Percentiles rank a stretch among this genome's conserved stretches.
Conservation (phyloP, 2,113 vertebrate species). For the Lepus europaeus region DNA sequence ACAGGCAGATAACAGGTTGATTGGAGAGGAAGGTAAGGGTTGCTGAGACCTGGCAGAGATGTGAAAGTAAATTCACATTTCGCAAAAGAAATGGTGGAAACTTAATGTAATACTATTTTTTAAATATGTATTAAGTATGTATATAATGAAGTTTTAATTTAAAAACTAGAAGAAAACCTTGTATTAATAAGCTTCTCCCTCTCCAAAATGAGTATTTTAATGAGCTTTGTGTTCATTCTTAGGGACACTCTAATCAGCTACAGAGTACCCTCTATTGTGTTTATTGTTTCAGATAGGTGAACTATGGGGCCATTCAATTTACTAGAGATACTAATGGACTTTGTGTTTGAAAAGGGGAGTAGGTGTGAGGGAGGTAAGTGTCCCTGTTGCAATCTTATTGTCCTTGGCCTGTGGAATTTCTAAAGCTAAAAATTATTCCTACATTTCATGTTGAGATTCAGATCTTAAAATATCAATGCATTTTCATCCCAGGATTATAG, state of each 20-base stretch:
- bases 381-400: not conserved
- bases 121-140: not conserved
- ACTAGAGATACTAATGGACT: not conserved
- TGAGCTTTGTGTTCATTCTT: not conserved
- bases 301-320: conserved; percentile 6
- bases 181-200: not conserved
- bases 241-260: not conserved
- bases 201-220: not conserved
- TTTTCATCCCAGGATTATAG: not conserved
- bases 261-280: not conserved
- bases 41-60: not conserved
- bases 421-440: not conserved
- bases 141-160: conserved; percentile 27
- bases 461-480: not conserved
- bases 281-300: not conserved
- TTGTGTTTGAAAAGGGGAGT: not conserved
- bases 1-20: not conserved
- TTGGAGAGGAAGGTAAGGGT: no score
- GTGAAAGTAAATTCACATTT: conserved; percentile 15
- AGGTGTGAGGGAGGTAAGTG: not conserved
- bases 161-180: conserved; percentile 20
- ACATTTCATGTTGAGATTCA: not conserved
- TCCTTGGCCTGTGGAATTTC: not conserved
- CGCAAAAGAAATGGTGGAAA: not conserved
- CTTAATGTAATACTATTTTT: not conserved